Base-by-base conservation (phyloP, 1,140 invertebrate species). In the Hylaeus volcanicus region DNA sequence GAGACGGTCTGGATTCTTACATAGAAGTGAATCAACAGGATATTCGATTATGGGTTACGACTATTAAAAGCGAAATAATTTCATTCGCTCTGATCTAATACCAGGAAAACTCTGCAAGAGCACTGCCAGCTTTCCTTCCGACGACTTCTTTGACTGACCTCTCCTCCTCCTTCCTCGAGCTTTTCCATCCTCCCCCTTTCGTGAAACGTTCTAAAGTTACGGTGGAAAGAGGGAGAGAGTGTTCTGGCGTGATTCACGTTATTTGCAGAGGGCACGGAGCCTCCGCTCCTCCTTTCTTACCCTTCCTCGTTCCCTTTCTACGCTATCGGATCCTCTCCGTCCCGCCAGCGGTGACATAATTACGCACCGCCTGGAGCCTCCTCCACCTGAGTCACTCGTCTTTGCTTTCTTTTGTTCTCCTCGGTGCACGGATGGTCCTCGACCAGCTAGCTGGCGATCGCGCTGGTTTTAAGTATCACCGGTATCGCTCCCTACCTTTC, bases 311-410 rank as follows among this genome's bases (percentile, higher is more conserved):
- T 48, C 76, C n/a, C 79, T 83, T 84, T 85, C 77, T 26, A 53
- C 69, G 26, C 79, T 60, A 55, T 87, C 78, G 66, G 26, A 55
- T 69, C 43, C 64, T 74, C 63, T 61, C 82, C 79, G 48, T 79
- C 85, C 9, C 56, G n/a, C 60, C 76, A 80, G 87, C 82, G 85
- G 87, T 90, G 89, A 90, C 89, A 91, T 90, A 91, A 90, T 91
- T 91, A 89, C 84, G 75, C 84, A 82, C 61, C 66, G 83, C 66
- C 76, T 73, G 12, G 71, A 88, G 82, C 84, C 81, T 84, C 71
- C 83, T 82, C 70, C 85, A 88, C 86, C 87, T 90, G 87, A 89
- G 85, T 89, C 87, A 91, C 82, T 87, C 64, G 77, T 83, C 77
- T 79, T 86, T 80, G 63, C 77, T 85, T 85, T 77, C 76, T 86